These are phyloP conservation scores for Hapalemur alaotrensis DNA, from an alignment of 2,797 vertebrate species.

Conservation along the genomic window DNA sequence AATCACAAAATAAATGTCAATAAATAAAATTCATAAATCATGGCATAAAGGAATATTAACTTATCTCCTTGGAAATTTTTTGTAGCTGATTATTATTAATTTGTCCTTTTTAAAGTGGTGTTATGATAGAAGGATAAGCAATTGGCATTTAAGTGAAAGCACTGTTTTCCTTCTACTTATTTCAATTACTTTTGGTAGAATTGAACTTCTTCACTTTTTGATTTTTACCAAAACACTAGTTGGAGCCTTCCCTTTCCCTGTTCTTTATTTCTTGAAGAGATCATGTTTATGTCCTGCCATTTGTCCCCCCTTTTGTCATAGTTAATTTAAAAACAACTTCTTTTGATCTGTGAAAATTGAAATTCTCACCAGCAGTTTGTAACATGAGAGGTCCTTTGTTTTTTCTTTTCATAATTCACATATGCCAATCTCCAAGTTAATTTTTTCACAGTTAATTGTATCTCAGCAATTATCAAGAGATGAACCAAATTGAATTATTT, in stretches of 20 bases:
- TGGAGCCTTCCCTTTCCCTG: background rate
- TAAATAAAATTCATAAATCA: background rate
- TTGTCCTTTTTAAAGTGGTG: background rate
- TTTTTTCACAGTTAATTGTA: background rate
- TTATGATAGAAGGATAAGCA: background rate
- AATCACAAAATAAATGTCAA: background rate
- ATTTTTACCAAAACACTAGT: background rate
- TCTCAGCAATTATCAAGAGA: background rate
- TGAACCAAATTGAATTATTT: background rate
- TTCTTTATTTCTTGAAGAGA: background rate
- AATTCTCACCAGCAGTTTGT: background rate
- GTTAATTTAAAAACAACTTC: constrained; percentile 15
- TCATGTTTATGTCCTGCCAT: constrained; percentile 5
- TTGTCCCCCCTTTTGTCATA: background rate
- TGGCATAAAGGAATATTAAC: background rate
- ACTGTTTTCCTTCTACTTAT: background rate
- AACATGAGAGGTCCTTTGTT: background rate
- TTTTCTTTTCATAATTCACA: background rate
- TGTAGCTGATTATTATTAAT: background rate
- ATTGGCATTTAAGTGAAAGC: constrained; percentile 1
- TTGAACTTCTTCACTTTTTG: background rate
- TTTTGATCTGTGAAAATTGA: constrained; percentile 27
- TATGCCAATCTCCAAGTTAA: background rate
- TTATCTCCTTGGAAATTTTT: background rate
- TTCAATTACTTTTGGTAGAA: background rate